These are phyloP conservation scores for Paralvinella palmiformis DNA, from an alignment of 1,140 invertebrate species.

Conservation along the genomic window DNA sequence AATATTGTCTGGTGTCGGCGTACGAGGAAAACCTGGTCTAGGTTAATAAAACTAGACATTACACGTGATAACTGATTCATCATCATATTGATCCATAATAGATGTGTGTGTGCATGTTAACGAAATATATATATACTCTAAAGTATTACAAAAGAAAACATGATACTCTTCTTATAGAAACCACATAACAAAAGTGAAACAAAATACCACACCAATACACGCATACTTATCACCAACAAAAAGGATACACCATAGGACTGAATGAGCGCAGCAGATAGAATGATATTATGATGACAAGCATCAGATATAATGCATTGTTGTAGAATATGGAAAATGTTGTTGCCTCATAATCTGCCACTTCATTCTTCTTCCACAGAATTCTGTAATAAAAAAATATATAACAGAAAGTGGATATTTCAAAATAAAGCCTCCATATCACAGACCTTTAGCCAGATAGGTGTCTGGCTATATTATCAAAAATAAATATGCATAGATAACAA, in stretches of 20 bases:
- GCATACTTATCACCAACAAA: neutral
- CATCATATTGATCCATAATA: no score
- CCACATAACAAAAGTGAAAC: no score
- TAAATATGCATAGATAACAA: no score
- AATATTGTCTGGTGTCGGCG: neutral
- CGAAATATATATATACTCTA: neutral
- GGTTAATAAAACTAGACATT: neutral
- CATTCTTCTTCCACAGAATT: constrained; percentile 95
- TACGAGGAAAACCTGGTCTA: neutral
- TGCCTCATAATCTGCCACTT: constrained; percentile 98
- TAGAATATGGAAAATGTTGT: constrained; percentile 99
- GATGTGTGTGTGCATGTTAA: neutral
- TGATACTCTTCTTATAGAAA: no score
- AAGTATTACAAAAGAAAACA: neutral
- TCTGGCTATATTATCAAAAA: no score
- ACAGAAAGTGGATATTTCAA: no score
- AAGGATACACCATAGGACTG: constrained; percentile 72
- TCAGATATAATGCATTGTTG: constrained; percentile 94
- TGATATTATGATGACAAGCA: constrained; percentile 86
- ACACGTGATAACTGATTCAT: neutral
- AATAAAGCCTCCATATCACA: no score
- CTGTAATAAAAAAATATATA: constrained; percentile 27
- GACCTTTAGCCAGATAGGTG: no score
- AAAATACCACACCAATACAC: neutral
- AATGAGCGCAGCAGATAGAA: constrained; percentile 90